Evolutionary conservation across 2,888 invertebrate species (phyloP).

Genomic region (Drosophila tripunctata): DNA sequence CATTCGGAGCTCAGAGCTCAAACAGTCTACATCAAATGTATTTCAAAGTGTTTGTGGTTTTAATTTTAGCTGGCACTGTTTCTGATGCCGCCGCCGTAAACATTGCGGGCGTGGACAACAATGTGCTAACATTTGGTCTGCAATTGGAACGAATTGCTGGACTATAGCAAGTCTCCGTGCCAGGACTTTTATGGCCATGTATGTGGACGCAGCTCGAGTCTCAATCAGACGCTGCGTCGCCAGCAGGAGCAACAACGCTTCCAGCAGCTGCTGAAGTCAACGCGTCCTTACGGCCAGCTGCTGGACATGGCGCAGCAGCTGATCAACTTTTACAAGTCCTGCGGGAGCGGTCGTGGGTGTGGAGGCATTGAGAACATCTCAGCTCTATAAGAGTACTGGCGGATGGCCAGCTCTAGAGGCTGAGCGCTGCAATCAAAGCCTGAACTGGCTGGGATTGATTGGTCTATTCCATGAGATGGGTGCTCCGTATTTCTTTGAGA

Average conservation of each 20-base stretch:
- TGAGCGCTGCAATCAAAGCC: constrained; percentile 55
- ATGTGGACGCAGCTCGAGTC: constrained; percentile 68
- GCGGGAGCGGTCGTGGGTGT: constrained; percentile 68
- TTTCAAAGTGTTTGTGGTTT: constrained; percentile 12
- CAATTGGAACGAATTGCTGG: constrained; percentile 75
- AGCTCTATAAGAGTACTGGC: constrained; percentile 76
- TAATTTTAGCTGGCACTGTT: constrained; percentile 17
- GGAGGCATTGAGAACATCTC: constrained; percentile 71
- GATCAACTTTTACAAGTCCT: constrained; percentile 80
- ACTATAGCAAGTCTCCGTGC: constrained; percentile 71
- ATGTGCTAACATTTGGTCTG: constrained; percentile 70
- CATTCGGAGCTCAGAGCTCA: constrained; percentile 40
- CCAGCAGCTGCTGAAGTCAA: constrained; percentile 64
- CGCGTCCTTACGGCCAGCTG: constrained; percentile 67
- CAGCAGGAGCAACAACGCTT: constrained; percentile 76
- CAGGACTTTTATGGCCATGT: constrained; percentile 81
- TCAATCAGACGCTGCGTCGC: constrained; percentile 47
- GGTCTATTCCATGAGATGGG: constrained; percentile 81
- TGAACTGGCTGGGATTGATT: constrained; percentile 72
- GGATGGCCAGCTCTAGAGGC: constrained; percentile 83
- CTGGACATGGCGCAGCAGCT: constrained; percentile 79
- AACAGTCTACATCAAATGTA: constrained; percentile 40
- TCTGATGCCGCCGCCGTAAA: no score
- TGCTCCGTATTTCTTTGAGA: constrained; percentile 79
- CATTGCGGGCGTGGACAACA: constrained; percentile 64